phyloP scores from a whole-genome alignment of 2,113 vertebrate genomes.

The Marmota flaviventris region DNA sequence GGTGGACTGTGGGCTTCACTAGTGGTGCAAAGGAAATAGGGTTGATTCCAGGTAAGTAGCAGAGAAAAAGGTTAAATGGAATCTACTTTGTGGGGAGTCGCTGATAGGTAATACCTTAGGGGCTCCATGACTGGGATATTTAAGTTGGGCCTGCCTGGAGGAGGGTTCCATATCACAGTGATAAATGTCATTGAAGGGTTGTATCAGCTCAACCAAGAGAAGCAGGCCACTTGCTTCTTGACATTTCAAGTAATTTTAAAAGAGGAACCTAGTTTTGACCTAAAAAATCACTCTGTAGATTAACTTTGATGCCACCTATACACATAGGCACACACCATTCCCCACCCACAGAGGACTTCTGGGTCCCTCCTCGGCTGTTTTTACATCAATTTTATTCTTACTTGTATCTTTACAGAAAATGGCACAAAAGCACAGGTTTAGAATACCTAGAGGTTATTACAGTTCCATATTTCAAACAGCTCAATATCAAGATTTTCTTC shows the following conservation, averaged over 20 bases:
- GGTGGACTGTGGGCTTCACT: neutral
- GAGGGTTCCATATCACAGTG: neutral
- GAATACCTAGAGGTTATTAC: constrained; percentile 92
- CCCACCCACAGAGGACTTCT: neutral
- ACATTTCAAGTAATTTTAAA: neutral
- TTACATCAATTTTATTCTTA: constrained; percentile 88
- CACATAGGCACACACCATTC: neutral
- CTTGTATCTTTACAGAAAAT: constrained; percentile 94
- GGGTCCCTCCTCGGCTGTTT: constrained; percentile 52
- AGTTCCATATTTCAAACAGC: constrained; percentile 90
- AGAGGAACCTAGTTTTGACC: neutral
- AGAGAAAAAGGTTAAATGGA: neutral
- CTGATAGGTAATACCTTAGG: neutral
- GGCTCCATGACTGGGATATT: neutral
- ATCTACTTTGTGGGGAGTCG: too few relatives aligned
- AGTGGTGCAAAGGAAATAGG: neutral
- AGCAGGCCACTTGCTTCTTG: neutral
- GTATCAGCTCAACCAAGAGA: neutral
- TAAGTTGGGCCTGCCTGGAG: neutral
- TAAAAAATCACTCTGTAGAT: neutral
- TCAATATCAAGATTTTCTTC: constrained; percentile 88
- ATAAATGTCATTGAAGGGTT: neutral
- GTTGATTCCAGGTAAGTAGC: neutral
- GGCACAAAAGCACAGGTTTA: constrained; percentile 93
- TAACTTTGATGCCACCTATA: neutral